phyloP scores from a whole-genome alignment of 2,113 vertebrate genomes.

The Apistogramma diplotaenia region DNA sequence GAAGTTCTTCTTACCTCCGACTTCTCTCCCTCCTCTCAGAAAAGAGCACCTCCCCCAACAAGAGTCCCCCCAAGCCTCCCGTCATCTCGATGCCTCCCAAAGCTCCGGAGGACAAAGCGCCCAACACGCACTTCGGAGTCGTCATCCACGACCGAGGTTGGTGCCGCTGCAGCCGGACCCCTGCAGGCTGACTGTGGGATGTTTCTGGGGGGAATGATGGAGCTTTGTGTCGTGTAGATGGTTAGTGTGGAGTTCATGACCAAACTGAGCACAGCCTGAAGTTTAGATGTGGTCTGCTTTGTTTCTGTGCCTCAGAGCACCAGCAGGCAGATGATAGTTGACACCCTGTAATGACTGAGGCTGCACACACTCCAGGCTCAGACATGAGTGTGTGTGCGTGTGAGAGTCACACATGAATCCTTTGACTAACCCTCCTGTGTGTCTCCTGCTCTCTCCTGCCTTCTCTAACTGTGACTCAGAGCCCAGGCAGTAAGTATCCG shows the following conservation, averaged over 20 bases:
- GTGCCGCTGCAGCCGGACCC: neutral
- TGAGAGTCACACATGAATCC: constrained; percentile 25
- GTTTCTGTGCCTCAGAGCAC: constrained; percentile 20
- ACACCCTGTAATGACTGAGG: constrained; percentile 33
- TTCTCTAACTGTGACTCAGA: constrained; percentile 69
- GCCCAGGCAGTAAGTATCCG: constrained; percentile 76
- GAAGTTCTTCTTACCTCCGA: constrained; percentile 14
- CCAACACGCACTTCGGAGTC: constrained; percentile 85
- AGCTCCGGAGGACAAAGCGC: constrained; percentile 74
- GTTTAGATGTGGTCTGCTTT: constrained; percentile 47
- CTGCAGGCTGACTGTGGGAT: neutral
- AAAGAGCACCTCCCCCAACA: constrained; percentile 81
- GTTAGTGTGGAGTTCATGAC: constrained; percentile 9
- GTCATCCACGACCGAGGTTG: constrained; percentile 90
- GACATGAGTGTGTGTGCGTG: neutral
- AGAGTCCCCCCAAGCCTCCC: constrained; percentile 80
- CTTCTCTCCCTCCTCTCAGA: constrained; percentile 70
- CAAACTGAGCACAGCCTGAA: neutral
- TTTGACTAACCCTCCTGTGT: constrained; percentile 66
- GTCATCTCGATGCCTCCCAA: constrained; percentile 78
- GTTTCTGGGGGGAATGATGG: neutral
- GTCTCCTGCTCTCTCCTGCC: constrained; percentile 54
- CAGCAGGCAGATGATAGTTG: constrained; percentile 23
- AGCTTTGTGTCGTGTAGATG: neutral
- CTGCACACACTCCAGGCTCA: neutral